Base-by-base conservation (phyloP, 2,888 invertebrate species). In the Polia nebulosa region DNA sequence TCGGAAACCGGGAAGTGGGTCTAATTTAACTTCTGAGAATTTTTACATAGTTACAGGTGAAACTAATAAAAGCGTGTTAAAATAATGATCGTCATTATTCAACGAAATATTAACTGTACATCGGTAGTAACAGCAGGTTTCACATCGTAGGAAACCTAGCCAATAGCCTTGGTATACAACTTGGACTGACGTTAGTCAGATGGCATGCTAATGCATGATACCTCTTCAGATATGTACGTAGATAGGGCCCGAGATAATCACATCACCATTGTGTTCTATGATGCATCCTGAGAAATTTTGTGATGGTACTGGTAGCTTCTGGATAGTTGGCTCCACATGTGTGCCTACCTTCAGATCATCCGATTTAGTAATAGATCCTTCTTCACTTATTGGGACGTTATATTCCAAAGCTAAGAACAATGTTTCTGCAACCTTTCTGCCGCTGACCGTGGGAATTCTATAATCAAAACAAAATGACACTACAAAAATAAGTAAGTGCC, bases 211-310 rank as follows among this genome's bases (percentile, higher is more conserved):
- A 63, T 74, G n/a, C 13, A 63, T 55, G 36, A 49, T 53, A n/a
- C 44, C 17, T 59, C 65, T 64, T 63, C 44, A 59, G 58, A 75
- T 78, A 58, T 64, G 44, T 76, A 29, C 15, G 41, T 22, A 73
- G 78, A 78, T 74, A 63, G n/a, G 15, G 0, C 45, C 17, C 1
- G 11, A 72, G 36, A 34, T 63, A 63, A 72, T 64, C 27, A 51
- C 27, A 15, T 5, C 22, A 22, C 64, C 74, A 73, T 75, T 75
- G 62, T 73, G n/a, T 78, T 39, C n/a, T 39, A 29, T 45, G 27
- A 49, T 22, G 15, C 6, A 57, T 47, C 34, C 29, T 76, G 71
- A 29, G 70, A 76, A 41, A 36, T 56, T 32, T 56, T 36, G 27
- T 60, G 15, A 29, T 34, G 6, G 3, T 39, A 9, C 4, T 15